Percentiles rank a stretch among this genome's conserved stretches.
Conservation (phyloP, 2,888 invertebrate species). For the Andrena flavipes region DNA sequence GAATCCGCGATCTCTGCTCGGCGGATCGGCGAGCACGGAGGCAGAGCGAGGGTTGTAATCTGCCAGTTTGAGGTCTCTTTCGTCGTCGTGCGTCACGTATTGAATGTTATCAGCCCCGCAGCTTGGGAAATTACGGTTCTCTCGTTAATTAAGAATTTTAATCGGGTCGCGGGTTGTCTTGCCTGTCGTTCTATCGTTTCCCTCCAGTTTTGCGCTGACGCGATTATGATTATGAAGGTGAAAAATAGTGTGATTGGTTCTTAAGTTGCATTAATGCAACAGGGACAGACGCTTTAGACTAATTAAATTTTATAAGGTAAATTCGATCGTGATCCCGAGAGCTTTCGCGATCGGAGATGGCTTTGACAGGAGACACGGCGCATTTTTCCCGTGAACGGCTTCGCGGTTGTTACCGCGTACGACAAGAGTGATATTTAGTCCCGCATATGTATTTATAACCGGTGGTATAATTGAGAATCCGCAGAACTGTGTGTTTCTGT, state of each 20-base stretch:
- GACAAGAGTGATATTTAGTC: no score
- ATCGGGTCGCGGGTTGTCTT: neutral
- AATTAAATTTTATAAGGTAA: slow-evolving; percentile 14
- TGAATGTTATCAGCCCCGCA: neutral
- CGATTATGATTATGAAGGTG: slow-evolving; percentile 3
- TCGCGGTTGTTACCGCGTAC: no score
- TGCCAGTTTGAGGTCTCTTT: slow-evolving; percentile 5
- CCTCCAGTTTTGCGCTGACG: neutral
- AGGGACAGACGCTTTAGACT: neutral
- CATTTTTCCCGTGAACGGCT: no score
- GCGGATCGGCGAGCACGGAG: neutral
- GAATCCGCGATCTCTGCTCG: neutral
- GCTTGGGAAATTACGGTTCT: slow-evolving; percentile 4
- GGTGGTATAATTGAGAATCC: no score
- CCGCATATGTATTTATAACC: no score
- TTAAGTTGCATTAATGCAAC: neutral
- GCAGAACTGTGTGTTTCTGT: no score
- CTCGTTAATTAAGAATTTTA: slow-evolving; percentile 38
- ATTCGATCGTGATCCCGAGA: neutral
- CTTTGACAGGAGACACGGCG: neutral
- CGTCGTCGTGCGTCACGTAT: slow-evolving; percentile 2
- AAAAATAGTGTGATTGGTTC: neutral
- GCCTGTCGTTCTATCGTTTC: neutral
- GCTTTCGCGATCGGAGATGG: neutral
- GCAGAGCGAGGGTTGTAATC: slow-evolving; percentile 24